Base-by-base conservation (phyloP, 2,113 vertebrate genomes). In the Leptobrachium leishanense region DNA sequence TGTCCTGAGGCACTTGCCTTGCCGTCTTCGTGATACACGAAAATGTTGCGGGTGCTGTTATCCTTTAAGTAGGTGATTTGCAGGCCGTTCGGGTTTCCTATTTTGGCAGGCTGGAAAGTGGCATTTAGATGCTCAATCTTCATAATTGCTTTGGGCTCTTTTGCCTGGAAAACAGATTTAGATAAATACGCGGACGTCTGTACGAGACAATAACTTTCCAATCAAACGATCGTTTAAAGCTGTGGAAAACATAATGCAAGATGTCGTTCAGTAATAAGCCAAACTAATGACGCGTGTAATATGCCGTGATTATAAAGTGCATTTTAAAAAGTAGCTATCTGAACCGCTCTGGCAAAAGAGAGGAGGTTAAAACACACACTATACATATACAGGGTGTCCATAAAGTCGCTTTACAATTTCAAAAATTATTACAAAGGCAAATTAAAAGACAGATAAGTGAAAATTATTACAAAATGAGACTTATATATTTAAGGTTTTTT, bases 11-110 rank as follows among this genome's bases (percentile, higher is more conserved):
- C 8, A 9, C 89, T 88, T 85, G 98, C 98, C 96, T 98, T 99
- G 76, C 96, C 95, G 10, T 99, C 97, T 82, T 98, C 95, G 0
- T 99, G 97, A 86, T 98, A 98, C 15, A 98, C 90, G 66, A 99
- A 99, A 86, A 99, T 95, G 75, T 99, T 99, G 68, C 97, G 93
- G 3, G 97, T 99, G 89, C 96, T 99, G 82, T 98, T 98, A 89
- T 99, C 96, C 85, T 95, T 98, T 87, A 99, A 76, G 88, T 98
- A 96, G 2, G 96, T 99, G 85, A 99, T 94, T 91, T 99, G 98
- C 74, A 99, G 90, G 0, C 97, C 97, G 0, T 97, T 93, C 0
- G 96, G 90, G 76, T 95, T 95, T 77, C 96, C 96, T 0, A 98
- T 97, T 85, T 99, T 99, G 3, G 86, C 82, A 0, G 98, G 96